Base-by-base conservation (phyloP, 64 coral and sea anemone species). In the Pocillopora verrucosa region DNA sequence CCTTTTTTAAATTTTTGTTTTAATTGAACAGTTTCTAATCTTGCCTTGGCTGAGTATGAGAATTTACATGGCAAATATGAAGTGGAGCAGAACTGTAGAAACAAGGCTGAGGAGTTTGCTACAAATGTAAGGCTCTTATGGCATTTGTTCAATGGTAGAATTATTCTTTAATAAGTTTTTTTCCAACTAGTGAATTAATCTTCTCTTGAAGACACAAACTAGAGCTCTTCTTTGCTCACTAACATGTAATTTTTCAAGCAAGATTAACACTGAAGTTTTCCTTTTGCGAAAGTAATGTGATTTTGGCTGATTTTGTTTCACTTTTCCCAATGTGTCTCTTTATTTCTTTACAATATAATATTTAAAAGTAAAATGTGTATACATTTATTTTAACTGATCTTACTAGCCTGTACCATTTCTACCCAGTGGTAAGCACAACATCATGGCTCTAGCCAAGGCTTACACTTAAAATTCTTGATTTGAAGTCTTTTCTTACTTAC, bases 31-130 rank as follows among this genome's bases (percentile, higher is more conserved):
- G 97, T 99, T 51, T 99, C 97, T 20, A 95, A 92, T 45, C 79
- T 93, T 92, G 97, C 97, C 34, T 80, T 99, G 51, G 79, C 82
- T 91, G 97, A 99, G 22, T 99, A 95, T 95, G 97, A 99, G 86
- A 99, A 93, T 41, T 89, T 99, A 9, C 97, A 99, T 38, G 87
- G 83, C 74, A 95, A 99, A 45, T 99, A 80, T 80, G 76, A 90
- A 72, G 94, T 99, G 56, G 97, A 99, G 36, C 88, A 93, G 62
- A 94, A 91, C 58, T 99, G 97, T 79, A 75, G 97, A n/a, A 89
- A 90, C 59, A 99, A 95, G 61, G 97, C 97, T 60, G 97, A 95
- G 75, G 92, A 99, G 78, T 95, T 93, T 95, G 97, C 96, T 35
- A 93, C 94, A 63, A 88, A 91, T 80, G 96, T 99, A 72, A 72